These are phyloP conservation scores for Characodon lateralis DNA, from an alignment of 2,797 vertebrate genomes.

Conservation along the genomic window DNA sequence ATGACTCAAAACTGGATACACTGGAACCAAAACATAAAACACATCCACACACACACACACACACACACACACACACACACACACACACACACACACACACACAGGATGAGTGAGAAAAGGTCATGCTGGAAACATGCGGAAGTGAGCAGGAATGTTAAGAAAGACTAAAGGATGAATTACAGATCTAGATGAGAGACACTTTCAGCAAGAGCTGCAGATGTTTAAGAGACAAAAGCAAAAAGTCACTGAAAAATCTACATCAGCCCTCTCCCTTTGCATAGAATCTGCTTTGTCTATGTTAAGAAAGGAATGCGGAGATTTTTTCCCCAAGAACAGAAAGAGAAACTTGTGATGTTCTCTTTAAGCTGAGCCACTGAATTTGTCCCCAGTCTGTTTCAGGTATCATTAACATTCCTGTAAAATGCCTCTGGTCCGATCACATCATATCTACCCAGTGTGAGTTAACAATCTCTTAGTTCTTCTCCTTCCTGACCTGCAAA, in stretches of 20 bases:
- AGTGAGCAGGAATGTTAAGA: conserved; percentile 43
- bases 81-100: conserved; percentile 17
- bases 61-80: conserved; percentile 17
- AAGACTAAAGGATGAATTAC: conserved; percentile 69
- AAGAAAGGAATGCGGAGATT: conserved; percentile 37
- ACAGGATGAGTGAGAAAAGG: conserved; percentile 51
- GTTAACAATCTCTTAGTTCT: conserved; percentile 51
- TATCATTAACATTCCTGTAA: conserved; percentile 28
- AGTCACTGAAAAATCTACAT: conserved; percentile 27
- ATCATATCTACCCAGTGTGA: conserved; percentile 52
- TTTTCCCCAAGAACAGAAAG: conserved; percentile 17
- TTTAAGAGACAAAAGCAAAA: conserved; percentile 37
- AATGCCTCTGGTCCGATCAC: conserved; percentile 22
- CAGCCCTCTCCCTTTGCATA: conserved; percentile 10
- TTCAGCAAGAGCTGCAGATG: conserved; percentile 61
- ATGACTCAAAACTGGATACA: conserved; percentile 42
- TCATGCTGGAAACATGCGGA: conserved; percentile 64
- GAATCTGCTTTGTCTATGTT: conserved; percentile 42
- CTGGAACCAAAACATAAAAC: conserved; percentile 40
- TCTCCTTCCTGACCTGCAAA: conserved; percentile 71
- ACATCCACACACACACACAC: conserved; percentile 2
- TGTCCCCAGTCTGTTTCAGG: conserved; percentile 8
- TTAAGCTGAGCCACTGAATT: not conserved
- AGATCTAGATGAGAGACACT: conserved; percentile 55
- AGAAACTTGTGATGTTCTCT: not conserved